These are phyloP conservation scores for Montipora efflorescens DNA, from an alignment of 64 coral and sea anemone species.

Conservation along the genomic window DNA sequence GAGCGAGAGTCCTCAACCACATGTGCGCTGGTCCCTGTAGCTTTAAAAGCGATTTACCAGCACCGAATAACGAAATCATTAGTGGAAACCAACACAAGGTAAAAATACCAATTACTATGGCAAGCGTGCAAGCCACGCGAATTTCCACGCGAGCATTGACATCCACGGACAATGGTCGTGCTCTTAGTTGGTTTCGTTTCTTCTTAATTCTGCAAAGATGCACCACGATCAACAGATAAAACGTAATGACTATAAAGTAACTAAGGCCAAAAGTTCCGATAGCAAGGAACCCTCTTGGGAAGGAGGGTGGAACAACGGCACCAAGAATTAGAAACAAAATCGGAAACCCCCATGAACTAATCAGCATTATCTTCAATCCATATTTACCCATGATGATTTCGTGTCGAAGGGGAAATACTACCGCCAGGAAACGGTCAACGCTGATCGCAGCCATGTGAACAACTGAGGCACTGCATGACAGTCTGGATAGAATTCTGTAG, in stretches of 20 bases:
- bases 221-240: not conserved
- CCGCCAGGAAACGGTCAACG: constrained; percentile 19
- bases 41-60: not conserved
- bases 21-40: not conserved
- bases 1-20: constrained; percentile 2
- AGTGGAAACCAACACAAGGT: constrained; percentile 22
- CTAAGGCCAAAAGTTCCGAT: not conserved
- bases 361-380: constrained; percentile 18
- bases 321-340: not conserved
- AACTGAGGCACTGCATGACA: constrained; percentile 3
- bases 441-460: constrained; percentile 19
- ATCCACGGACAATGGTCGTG: not conserved
- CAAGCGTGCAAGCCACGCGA: constrained; percentile 7
- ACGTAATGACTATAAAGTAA: not conserved
- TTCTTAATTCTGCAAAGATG: not conserved
- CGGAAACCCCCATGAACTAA: not conserved
- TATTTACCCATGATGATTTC: constrained; percentile 11
- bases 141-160: constrained; percentile 1
- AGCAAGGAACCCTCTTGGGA: not conserved
- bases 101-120: constrained; percentile 24
- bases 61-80: constrained; percentile 1
- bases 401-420: constrained; percentile 20
- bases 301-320: not conserved
- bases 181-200: constrained; percentile 7
- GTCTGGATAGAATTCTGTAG: constrained; percentile 1